phyloP scores from a whole-genome alignment of 2,113 vertebrate species.

The Pandion haliaetus region DNA sequence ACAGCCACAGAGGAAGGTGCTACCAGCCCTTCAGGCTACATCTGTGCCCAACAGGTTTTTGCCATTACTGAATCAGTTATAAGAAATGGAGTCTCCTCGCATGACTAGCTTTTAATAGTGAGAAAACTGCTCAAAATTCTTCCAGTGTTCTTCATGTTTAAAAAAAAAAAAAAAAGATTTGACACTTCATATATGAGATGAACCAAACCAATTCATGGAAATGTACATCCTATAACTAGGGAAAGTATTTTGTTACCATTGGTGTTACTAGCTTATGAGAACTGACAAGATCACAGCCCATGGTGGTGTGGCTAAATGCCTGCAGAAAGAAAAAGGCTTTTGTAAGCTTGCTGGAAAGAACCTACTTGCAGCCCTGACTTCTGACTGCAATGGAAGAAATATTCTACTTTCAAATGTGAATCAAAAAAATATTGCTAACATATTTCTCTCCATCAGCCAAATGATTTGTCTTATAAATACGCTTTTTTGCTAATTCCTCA shows the following conservation, averaged over 20 bases:
- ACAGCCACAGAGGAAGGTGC: not conserved
- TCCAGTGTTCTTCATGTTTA: not conserved
- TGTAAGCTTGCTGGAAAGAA: conserved; percentile 56
- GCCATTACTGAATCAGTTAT: not conserved
- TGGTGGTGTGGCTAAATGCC: conserved; percentile 34
- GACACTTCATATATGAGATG: conserved; percentile 33
- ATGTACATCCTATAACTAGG: conserved; percentile 43
- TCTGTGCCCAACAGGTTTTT: not conserved
- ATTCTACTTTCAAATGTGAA: conserved; percentile 53
- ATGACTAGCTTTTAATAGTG: not conserved
- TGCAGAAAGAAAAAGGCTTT: conserved; percentile 65
- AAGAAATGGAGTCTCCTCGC: not conserved
- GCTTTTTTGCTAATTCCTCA: conserved; percentile 45
- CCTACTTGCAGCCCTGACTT: conserved; percentile 20
- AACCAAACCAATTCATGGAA: conserved; percentile 56
- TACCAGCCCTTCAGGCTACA: not conserved
- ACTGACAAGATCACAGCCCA: conserved; percentile 68
- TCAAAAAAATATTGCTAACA: conserved; percentile 40
- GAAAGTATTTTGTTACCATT: conserved; percentile 65
- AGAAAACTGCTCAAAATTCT: conserved; percentile 9
- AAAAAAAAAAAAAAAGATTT: not conserved
- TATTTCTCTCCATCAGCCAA: conserved; percentile 50
- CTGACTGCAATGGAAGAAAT: conserved; percentile 52
- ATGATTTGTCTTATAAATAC: conserved; percentile 39
- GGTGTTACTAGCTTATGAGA: conserved; percentile 65